These are phyloP conservation scores for Panzeria rudis DNA, from an alignment of 2,888 invertebrate species.

Conservation along the genomic window DNA sequence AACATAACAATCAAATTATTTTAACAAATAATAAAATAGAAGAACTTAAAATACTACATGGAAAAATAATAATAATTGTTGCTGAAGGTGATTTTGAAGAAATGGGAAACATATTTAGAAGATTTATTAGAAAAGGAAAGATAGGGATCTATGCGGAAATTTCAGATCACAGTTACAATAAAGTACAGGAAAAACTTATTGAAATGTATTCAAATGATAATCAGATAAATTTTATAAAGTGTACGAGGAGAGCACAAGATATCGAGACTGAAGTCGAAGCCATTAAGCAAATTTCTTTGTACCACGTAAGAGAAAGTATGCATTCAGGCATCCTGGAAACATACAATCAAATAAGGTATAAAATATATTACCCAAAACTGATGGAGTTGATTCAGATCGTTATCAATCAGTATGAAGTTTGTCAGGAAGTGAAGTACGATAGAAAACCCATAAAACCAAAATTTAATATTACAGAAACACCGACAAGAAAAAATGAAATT, in stretches of 20 bases:
- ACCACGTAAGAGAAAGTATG: slow-evolving; percentile 70
- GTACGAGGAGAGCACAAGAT: slow-evolving; percentile 70
- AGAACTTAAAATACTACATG: slow-evolving; percentile 7
- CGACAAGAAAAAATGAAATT: slow-evolving; percentile 55
- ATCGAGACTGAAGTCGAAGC: slow-evolving; percentile 69
- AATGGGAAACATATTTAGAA: slow-evolving; percentile 66
- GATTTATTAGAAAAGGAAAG: slow-evolving; percentile 69
- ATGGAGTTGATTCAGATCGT: slow-evolving; percentile 68
- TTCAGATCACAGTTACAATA: slow-evolving; percentile 66
- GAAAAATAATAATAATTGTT: slow-evolving; percentile 68
- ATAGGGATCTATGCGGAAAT: slow-evolving; percentile 70
- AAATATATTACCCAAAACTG: slow-evolving; percentile 68
- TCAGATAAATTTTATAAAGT: slow-evolving; percentile 71
- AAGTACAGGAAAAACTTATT: slow-evolving; percentile 70
- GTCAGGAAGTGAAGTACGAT: slow-evolving; percentile 65
- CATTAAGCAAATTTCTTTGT: slow-evolving; percentile 71
- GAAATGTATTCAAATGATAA: slow-evolving; percentile 71
- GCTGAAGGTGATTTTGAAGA: slow-evolving; percentile 64
- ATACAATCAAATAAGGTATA: neutral
- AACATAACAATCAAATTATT: slow-evolving; percentile 56
- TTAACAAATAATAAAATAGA: slow-evolving; percentile 57
- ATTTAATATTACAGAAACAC: slow-evolving; percentile 53
- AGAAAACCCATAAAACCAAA: slow-evolving; percentile 60
- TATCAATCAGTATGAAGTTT: slow-evolving; percentile 62
- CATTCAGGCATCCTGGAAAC: slow-evolving; percentile 69